Evolutionary conservation across 2,797 vertebrate genomes (phyloP).

Genomic region (Silurus lanzhouensis): DNA sequence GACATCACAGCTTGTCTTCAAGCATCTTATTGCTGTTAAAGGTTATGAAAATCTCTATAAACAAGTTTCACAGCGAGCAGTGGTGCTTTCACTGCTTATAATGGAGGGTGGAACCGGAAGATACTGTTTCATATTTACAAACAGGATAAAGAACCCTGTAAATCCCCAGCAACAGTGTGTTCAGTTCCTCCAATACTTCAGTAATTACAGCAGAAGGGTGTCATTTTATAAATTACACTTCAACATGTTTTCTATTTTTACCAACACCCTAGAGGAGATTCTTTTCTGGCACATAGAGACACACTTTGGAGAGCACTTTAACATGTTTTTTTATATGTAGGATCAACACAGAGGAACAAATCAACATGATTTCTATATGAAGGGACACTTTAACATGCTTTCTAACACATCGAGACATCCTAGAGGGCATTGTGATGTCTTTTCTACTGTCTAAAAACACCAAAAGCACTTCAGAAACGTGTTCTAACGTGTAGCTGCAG

Average conservation of each 20-base stretch:
- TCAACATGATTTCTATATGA: no score
- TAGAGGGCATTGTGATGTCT: not conserved
- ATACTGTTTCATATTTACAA: not conserved
- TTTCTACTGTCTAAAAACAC: not conserved
- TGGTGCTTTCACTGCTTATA: not conserved
- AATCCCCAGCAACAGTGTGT: no score
- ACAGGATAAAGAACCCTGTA: not conserved
- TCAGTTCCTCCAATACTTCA: not conserved
- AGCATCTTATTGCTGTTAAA: no score
- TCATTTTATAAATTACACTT: not conserved
- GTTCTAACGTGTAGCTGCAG: no score
- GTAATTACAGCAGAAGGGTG: not conserved
- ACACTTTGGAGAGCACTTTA: not conserved
- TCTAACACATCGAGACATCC: not conserved
- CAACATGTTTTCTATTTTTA: not conserved
- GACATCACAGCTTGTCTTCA: not conserved
- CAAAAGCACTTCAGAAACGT: no score
- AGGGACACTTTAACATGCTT: not conserved
- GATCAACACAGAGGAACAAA: no score
- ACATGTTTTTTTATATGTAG: not conserved
- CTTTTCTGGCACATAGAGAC: no score
- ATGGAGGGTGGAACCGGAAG: not conserved
- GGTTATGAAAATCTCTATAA: not conserved
- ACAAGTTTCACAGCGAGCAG: not conserved
- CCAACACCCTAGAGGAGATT: not conserved